These are phyloP conservation scores for Propithecus deckenii DNA, from an alignment of 2,797 vertebrate genomes.

Conservation along the genomic window DNA sequence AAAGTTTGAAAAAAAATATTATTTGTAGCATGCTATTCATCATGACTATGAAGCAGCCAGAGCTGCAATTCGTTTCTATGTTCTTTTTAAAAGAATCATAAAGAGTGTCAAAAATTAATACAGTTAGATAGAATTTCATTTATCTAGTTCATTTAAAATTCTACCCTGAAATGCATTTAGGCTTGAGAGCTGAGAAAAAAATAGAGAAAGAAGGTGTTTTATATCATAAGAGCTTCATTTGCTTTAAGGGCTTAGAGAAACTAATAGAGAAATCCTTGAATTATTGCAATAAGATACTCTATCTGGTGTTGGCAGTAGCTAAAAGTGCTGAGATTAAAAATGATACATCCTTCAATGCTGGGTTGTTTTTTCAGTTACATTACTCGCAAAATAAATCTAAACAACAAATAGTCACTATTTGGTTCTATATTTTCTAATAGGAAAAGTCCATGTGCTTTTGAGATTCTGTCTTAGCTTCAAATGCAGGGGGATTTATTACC, in stretches of 20 bases:
- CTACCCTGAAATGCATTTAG: conserved; percentile 83
- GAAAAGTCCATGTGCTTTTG: conserved; percentile 82
- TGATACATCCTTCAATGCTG: conserved; percentile 85
- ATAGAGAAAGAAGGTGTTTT: conserved; percentile 81
- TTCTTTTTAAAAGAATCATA: conserved; percentile 81
- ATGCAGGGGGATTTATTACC: conserved; percentile 83
- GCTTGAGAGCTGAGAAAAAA: conserved; percentile 79
- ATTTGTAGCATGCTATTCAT: conserved; percentile 77
- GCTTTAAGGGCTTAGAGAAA: conserved; percentile 86
- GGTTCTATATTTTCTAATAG: conserved; percentile 86
- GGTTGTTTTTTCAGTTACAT: conserved; percentile 81
- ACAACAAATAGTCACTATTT: conserved; percentile 85
- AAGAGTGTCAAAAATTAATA: conserved; percentile 82
- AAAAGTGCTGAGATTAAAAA: conserved; percentile 87
- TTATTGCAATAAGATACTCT: conserved; percentile 86
- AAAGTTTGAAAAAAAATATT: conserved; percentile 76
- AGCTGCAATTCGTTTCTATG: conserved; percentile 67
- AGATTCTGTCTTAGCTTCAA: conserved; percentile 67
- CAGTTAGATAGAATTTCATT: conserved; percentile 82
- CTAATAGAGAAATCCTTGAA: conserved; percentile 88
- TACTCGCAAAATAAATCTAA: conserved; percentile 86
- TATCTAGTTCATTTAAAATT: conserved; percentile 83
- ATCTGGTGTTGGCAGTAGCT: conserved; percentile 85
- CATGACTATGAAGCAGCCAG: conserved; percentile 39
- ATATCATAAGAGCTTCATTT: conserved; percentile 84